Conservation (phyloP, 2,113 vertebrate genomes). For the Scopus umbretta region DNA sequence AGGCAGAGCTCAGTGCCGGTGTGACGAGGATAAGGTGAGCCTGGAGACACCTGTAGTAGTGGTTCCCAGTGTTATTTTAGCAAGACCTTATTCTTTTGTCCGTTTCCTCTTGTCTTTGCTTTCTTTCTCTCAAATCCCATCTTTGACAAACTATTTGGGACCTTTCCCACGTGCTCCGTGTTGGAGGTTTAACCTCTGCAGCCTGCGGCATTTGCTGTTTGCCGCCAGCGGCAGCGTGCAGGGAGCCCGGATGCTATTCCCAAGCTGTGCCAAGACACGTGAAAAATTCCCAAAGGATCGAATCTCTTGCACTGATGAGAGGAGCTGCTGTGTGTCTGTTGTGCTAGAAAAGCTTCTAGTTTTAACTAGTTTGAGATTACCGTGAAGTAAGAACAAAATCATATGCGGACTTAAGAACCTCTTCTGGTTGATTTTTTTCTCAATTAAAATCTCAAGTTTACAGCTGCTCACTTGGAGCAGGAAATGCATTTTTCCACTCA, state of each 20-base stretch:
- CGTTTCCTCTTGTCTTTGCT: neutral
- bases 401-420: neutral
- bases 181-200: too few relatives aligned
- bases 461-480: neutral
- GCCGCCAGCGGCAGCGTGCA: too few relatives aligned
- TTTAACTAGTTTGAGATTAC: neutral
- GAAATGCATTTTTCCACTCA: neutral
- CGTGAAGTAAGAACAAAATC: neutral
- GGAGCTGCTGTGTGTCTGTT: neutral
- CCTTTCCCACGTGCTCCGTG: neutral
- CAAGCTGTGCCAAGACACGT: accelerated
- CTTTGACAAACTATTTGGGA: accelerated
- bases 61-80: neutral
- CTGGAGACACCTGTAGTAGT: neutral
- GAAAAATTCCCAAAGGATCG: neutral
- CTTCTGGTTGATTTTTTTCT: neutral
- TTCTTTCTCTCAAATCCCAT: neutral
- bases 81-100: neutral
- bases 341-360: neutral
- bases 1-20: neutral
- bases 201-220: neutral
- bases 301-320: neutral
- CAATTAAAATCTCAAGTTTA: neutral
- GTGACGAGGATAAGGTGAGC: neutral
- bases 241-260: neutral